Base-by-base conservation (phyloP, 2,113 vertebrate species). In the Aldabrachelys gigantea region DNA sequence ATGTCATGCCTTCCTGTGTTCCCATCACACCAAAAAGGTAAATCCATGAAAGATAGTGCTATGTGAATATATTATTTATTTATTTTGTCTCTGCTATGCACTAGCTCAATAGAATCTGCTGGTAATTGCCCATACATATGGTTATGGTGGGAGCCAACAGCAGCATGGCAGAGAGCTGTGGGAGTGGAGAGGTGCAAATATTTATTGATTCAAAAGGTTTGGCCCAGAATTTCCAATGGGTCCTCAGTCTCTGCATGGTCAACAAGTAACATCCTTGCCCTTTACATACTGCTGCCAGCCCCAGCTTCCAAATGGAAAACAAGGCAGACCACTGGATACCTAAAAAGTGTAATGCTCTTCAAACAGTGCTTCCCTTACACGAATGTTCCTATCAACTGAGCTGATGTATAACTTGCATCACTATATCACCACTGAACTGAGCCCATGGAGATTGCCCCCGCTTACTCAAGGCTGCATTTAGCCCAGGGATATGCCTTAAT, bases 241-340 rank as follows among this genome's bases (percentile, higher is more conserved):
- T n/a, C n/a, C 35, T n/a, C 65, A 35, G 21, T 52, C 24, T 91
- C 91, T 49, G n/a, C 22, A 44, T 90, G 59, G 85, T 90, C 59
- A 89, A 86, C 24, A 86, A 80, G 59, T 85, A 90, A 76, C 85
- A 91, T 82, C 35, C 83, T 94, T 97, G 91, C 90, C 92, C 91
- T 96, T 97, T 95, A 69, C 1, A 0, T 59, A 35, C 41, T 80
- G 50, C 27, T 38, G 54, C 59, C 59, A 62, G 59, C 54, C 90
- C 53, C 22, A 41, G 82, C 29, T 54, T 95, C 69, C 0, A 0
- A 91, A 56, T 62, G 85, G 82, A 90, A 91, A 97, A 76, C 47
- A 80, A 85, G 87, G 83, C 31, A 44, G 11, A 11, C 53, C 89
- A 47, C 10, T 44, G 10, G 41, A 6, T 76, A 41, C 21, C 24